Conservation (phyloP, 2,113 vertebrate species). For the Cephalophus harveyi region DNA sequence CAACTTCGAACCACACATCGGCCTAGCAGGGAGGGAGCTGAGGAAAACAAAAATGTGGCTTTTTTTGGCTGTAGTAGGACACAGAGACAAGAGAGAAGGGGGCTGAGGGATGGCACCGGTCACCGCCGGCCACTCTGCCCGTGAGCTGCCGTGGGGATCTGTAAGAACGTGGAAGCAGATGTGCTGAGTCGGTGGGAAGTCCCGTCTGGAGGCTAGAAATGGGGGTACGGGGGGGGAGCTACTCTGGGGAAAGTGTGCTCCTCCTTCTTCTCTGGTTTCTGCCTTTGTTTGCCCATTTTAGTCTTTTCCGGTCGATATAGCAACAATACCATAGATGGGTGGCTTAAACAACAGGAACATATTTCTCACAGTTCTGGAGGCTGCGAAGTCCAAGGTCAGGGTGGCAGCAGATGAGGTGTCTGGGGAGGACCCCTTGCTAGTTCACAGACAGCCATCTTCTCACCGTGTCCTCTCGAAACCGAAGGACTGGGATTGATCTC, state of each 20-base stretch:
- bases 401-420: background rate
- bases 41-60: background rate
- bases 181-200: background rate
- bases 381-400: background rate
- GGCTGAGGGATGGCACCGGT: no score
- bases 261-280: background rate
- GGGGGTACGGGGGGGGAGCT: rapidly evolving
- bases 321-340: background rate
- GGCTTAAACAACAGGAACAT: background rate
- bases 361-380: background rate
- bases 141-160: background rate
- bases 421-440: background rate
- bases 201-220: background rate
- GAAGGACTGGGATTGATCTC: background rate
- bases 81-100: background rate
- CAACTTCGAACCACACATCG: background rate
- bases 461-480: rapidly evolving
- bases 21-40: background rate
- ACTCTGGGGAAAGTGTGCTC: background rate
- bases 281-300: background rate
- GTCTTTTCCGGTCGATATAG: background rate
- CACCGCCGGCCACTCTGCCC: background rate
- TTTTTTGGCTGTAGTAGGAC: background rate
- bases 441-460: background rate
- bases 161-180: background rate